Base-by-base conservation (phyloP, 2,888 invertebrate genomes). In the Pterostichus niger region DNA sequence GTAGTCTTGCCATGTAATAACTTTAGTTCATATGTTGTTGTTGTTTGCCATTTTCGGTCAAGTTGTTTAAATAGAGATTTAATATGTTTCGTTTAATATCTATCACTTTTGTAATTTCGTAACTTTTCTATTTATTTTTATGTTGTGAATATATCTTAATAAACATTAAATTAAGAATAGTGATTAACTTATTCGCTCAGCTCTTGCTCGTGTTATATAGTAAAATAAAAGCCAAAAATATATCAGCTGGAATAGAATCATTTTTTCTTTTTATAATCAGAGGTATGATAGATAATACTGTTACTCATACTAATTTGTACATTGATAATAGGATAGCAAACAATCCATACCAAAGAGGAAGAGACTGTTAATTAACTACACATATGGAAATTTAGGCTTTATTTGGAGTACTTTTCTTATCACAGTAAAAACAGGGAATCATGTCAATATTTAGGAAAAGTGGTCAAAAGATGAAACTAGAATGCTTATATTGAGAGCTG, bases 231-330 rank as follows among this genome's bases (percentile, higher is more conserved):
- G 52, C 13, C 13, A 80, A 52, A 54, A 83, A 84, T 24, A 78
- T 84, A 75, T 17, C 84, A 77, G 54, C 33, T 64, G 77, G 76
- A 61, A 54, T 76, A 13, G 71, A 77, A 35, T 52, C 84, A 9
- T 84, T 85, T 73, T 24, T 73, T 46, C 78, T 75, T 79, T 82
- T 84, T 54, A 64, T 85, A 35, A 78, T 68, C 40, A 64, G 54
- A n/a, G 52, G 84, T 71, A 84, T 84, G 17, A 84, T 84, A 11
- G 84, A 85, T 5, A 83, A 84, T 44, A 84, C 84, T 71, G 79
- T 84, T 40, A 75, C 49, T 49, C 64, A 84, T 80, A 86, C 85
- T 56, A 85, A 86, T 79, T 75, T 85, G 56, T 85, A 84, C 82
- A 85, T 85, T 64, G 13, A 80, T 79, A 83, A 84, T 15, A 83